phyloP scores from a whole-genome alignment of 2,888 invertebrate genomes.

The Choreutis nemorana region DNA sequence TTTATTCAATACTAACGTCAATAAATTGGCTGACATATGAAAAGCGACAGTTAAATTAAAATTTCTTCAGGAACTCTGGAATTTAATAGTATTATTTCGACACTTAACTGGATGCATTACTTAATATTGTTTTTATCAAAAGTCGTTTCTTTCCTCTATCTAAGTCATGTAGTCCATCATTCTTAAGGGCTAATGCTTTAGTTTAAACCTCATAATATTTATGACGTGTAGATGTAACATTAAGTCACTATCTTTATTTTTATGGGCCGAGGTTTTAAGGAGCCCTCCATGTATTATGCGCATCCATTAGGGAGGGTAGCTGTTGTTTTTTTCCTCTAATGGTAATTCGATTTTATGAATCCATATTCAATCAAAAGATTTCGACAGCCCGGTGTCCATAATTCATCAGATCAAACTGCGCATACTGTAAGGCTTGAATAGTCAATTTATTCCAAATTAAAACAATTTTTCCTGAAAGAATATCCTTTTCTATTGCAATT shows the following conservation, averaged over 20 bases:
- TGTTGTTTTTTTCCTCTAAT: constrained; percentile 32
- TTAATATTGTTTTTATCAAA: background rate
- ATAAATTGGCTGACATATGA: too few relatives aligned
- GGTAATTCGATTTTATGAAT: constrained; percentile 28
- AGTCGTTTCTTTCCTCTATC: background rate
- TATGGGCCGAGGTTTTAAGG: constrained; percentile 19
- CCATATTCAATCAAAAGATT: constrained; percentile 20
- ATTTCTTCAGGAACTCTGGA: background rate
- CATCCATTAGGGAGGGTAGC: constrained; percentile 32
- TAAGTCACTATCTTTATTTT: constrained; percentile 17
- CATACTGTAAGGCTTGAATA: too few relatives aligned
- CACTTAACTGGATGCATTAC: background rate
- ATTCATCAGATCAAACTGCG: too few relatives aligned
- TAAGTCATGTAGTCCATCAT: background rate
- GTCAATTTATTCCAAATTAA: too few relatives aligned
- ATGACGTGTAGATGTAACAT: background rate
- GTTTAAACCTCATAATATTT: background rate
- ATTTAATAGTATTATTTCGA: background rate
- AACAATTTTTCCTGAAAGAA: too few relatives aligned
- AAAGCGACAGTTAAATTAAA: too few relatives aligned
- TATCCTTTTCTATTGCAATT: too few relatives aligned
- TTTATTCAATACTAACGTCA: too few relatives aligned
- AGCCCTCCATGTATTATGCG: constrained; percentile 48
- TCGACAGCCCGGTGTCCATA: too few relatives aligned
- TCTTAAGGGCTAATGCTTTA: background rate